phyloP scores from a whole-genome alignment of 2,797 vertebrate species.

The Echiichthys vipera region DNA sequence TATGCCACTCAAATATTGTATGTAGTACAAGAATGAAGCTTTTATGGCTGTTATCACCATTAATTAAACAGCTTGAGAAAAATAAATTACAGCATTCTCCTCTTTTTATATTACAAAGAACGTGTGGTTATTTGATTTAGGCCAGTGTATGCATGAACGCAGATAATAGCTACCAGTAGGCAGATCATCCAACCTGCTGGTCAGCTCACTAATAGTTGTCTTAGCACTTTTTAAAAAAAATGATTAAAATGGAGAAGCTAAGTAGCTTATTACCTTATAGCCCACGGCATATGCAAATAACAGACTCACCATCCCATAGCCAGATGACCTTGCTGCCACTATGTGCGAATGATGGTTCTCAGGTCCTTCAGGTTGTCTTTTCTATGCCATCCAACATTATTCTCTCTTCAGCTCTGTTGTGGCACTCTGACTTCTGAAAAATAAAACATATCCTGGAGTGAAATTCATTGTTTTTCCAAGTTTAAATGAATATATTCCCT shows the following conservation, averaged over 20 bases:
- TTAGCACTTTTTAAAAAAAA: constrained; percentile 33
- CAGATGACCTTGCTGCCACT: constrained; percentile 65
- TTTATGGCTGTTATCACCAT: constrained; percentile 7
- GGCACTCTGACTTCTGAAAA: constrained; percentile 57
- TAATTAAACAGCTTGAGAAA: constrained; percentile 30
- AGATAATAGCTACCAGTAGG: constrained; percentile 15
- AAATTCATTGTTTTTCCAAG: constrained; percentile 74
- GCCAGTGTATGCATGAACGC: constrained; percentile 6
- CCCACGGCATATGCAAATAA: constrained; percentile 65
- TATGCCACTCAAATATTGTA: background rate
- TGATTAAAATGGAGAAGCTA: constrained; percentile 31
- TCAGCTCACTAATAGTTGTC: constrained; percentile 51
- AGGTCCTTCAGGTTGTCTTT: constrained; percentile 68
- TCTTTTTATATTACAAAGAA: background rate
- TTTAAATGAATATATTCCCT: constrained; percentile 71
- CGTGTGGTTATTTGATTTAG: background rate
- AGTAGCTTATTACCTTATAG: constrained; percentile 48
- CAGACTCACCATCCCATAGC: constrained; percentile 63
- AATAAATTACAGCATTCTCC: constrained; percentile 14
- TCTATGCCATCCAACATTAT: constrained; percentile 43
- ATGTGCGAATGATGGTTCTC: constrained; percentile 51
- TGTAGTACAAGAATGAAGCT: background rate
- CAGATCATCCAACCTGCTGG: constrained; percentile 33
- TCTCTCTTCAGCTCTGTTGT: constrained; percentile 32
- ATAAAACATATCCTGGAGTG: constrained; percentile 55